Evolutionary conservation across 2,113 vertebrate species (phyloP), one percentile per base, ranked within the genome.

Genomic region (Albula glossodonta): DNA sequence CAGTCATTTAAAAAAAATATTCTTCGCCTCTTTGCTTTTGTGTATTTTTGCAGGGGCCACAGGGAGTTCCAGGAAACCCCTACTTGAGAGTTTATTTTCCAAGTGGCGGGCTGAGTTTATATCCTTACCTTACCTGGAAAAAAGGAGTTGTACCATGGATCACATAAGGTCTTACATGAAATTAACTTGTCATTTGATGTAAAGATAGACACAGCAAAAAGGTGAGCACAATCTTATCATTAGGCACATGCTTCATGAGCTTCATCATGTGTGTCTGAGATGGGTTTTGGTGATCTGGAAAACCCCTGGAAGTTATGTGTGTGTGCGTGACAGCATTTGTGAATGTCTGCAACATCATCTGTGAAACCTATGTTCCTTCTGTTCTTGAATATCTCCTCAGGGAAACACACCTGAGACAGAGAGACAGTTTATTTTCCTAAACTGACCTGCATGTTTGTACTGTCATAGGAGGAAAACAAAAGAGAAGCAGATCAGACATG

Each of bases 331-430:
- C 11, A 3, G 17, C 7, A 60, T 8, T 3, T 60, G 57, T 60
- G 57, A 41, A 41, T 41, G 31, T 41, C 31, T 60, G 12, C 57
- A 60, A 13, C 17, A 19, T 66, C 60, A 66, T 66, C 60, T 22
- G 60, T 19, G 60, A 66, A 66, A 66, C 17, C 60, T 66, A 66
- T 19, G 60, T 66, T 19, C 60, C 3, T 3, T 19, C 17, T 66
- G 60, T 66, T 66, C 60, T 22, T 19, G 17, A 22, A 22, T 4
- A 22, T 66, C 17, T 66, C 60, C 60, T 66, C 10, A 60, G 11
- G 84, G 78, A 53, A 80, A 78, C 77, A 49, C 84, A 85, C 84
- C 84, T 85, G 84, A 41, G 31, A 41, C 13, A 10, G 50, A 6
- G 74, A 8, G 22, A n/a, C 74, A 41, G 4, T 79, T 78, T 13